These are phyloP conservation scores for Drosophila diplacantha DNA, from an alignment of 2,888 invertebrate genomes.

Conservation along the genomic window DNA sequence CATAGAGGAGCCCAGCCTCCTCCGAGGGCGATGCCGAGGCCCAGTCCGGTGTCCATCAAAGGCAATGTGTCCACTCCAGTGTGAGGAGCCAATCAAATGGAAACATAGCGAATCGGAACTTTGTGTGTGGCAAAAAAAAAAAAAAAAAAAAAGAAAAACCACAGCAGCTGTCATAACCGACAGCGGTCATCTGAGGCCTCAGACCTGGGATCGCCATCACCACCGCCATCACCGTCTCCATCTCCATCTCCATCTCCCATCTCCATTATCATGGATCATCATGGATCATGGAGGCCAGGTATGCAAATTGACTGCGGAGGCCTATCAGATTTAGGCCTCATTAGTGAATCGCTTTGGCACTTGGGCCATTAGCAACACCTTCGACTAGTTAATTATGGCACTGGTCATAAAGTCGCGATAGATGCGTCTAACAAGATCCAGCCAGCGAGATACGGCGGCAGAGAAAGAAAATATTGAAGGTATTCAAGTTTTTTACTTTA, in stretches of 20 bases:
- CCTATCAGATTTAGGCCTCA: slow-evolving; percentile 44
- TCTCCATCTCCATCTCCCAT: neutral
- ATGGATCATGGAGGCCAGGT: slow-evolving; percentile 19
- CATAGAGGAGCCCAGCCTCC: neutral
- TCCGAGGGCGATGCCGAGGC: neutral
- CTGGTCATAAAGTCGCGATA: slow-evolving; percentile 48
- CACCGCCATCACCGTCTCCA: slow-evolving; percentile 13
- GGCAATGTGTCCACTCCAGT: slow-evolving; percentile 29
- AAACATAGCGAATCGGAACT: slow-evolving; percentile 42
- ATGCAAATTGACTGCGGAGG: slow-evolving; percentile 36
- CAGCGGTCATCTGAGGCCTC: slow-evolving; percentile 21
- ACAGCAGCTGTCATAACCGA: slow-evolving; percentile 54
- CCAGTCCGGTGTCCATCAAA: slow-evolving; percentile 12
- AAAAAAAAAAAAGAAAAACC: slow-evolving; percentile 10
- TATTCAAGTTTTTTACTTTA: no score
- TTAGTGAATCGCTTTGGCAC: slow-evolving; percentile 36
- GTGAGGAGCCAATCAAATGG: slow-evolving; percentile 58
- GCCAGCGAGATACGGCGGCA: slow-evolving; percentile 9
- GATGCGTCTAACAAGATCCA: slow-evolving; percentile 32
- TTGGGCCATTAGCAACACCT: slow-evolving; percentile 61
- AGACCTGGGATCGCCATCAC: slow-evolving; percentile 7
- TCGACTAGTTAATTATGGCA: slow-evolving; percentile 49
- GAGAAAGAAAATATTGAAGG: neutral
- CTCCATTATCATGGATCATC: slow-evolving; percentile 11
- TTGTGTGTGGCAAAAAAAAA: slow-evolving; percentile 49